Evolutionary conservation across 2,888 invertebrate species (phyloP), one percentile per base, ranked within the genome.

Genomic region (Harpalus rubripes): DNA sequence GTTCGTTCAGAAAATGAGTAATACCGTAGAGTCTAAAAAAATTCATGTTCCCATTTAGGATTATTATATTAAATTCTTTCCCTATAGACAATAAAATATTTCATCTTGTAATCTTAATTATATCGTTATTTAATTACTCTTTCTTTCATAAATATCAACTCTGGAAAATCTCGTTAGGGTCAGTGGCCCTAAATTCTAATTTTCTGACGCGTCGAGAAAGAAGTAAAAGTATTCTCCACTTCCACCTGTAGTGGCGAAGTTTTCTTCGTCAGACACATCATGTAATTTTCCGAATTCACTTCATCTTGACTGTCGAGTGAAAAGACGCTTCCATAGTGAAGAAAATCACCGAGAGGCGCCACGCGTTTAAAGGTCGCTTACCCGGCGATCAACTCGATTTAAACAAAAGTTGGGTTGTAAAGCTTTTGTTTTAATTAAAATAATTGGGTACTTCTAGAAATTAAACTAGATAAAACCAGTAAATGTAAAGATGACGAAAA

Each of bases 271-370:
- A 78, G 78, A 58, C 58, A 78, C 78, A 78, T 78, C 58, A 58
- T 32, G 78, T 78, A 78, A 78, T 78, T 78, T 78, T 58, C 78
- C 32, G 78, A 78, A 58, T 58, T 58, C 78, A 58, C 56, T 78
- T 58, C n/a, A 78, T 58, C 78, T 78, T 32, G 12, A 15, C 72
- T 78, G 44, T 26, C 58, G 22, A 32, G 65, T 15, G 32, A n/a
- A 39, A 68, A 39, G 32, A 41, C 32, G 1, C 68, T n/a, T 39
- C 39, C 39, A n/a, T 18, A 26, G 15, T 56, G 22, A 78, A 15
- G n/a, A 8, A 56, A 58, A 78, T 56, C 56, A n/a, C 58, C 78
- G 12, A 78, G 58, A 32, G 78, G 32, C 58, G 58, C 58, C 56
- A 26, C 58, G n/a, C 44, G 59, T 80, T 59, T 63, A 63, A 18